Base-by-base conservation (phyloP, 2,888 invertebrate genomes). In the Seira sanloemensis region DNA sequence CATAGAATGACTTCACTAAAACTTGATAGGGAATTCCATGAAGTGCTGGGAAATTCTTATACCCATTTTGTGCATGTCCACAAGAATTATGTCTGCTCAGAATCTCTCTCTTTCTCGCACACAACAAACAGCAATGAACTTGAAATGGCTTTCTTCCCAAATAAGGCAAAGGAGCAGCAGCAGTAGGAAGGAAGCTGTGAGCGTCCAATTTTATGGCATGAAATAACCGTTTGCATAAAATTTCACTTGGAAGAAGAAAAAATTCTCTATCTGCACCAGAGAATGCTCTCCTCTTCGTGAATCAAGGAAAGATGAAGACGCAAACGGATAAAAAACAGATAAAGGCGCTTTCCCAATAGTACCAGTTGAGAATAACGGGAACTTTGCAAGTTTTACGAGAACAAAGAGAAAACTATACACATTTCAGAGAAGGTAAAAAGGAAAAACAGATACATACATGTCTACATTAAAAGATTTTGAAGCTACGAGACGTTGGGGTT, bases 181-280 rank as follows among this genome's bases (percentile, higher is more conserved):
- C 58, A 50, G 66, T 68, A 83, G 54, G 50, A 67, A 67, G 75
- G 72, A 72, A 65, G n/a, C 50, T 37, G n/a, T n/a, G 62, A 83
- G 72, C 77, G 83, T 74, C 78, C 77, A 71, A 83, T 78, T 83
- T 83, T 83, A 83, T 83, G 74, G 78, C 62, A 46, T 16, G 37
- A 83, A 83, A 83, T 83, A 83, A 83, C 83, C 77, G 83, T 83
- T 83, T 83, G 83, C 83, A 83, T 83, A 83, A 83, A 83, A 83
- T 83, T 83, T 83, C 83, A 83, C 83, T 83, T 83, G 78, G 77
- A 83, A 77, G 78, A 62, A 58, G 37, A n/a, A n/a, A n/a, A n/a
- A n/a, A n/a, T n/a, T n/a, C 50, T 12, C 50, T 50, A 50, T 50
- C 73, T 71, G 25, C 62, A 82, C 50, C 77, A 50, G 67, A 65